Evolutionary conservation across 53 echinoderm and acorn worm species (phyloP).

Genomic region (Zoroaster sp.): DNA sequence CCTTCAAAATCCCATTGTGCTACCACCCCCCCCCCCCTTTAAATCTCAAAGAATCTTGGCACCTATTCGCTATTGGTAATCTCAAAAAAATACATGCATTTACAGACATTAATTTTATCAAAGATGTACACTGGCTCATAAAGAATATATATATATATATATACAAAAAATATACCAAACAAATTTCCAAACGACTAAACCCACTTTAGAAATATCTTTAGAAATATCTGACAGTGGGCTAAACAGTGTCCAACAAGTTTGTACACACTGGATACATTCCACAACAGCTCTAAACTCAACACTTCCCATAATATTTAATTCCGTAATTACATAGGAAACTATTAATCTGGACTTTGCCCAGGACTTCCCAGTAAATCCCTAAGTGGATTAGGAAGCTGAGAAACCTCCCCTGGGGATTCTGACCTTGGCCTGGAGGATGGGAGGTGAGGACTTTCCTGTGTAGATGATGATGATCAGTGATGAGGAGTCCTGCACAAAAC

Average conservation of each 20-base stretch:
- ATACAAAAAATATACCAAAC: too few relatives aligned
- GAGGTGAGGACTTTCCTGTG: neutral
- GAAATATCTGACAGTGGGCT: too few relatives aligned
- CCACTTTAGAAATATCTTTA: too few relatives aligned
- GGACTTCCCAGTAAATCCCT: conserved; percentile 41
- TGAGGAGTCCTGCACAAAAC: neutral
- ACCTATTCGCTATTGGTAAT: too few relatives aligned
- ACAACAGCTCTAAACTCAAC: neutral
- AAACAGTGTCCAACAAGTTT: neutral
- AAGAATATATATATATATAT: too few relatives aligned
- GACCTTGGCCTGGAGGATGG: conserved; percentile 39
- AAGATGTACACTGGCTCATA: too few relatives aligned
- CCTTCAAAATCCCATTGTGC: too few relatives aligned
- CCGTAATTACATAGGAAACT: conserved; percentile 7
- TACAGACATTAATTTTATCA: too few relatives aligned
- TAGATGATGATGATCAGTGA: neutral
- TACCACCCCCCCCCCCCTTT: too few relatives aligned
- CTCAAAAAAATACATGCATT: too few relatives aligned
- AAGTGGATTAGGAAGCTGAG: conserved; percentile 35
- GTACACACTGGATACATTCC: neutral
- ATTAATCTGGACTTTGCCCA: neutral
- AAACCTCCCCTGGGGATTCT: neutral
- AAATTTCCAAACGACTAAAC: too few relatives aligned
- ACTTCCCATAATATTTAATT: neutral
- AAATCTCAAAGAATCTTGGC: too few relatives aligned